phyloP scores from a whole-genome alignment of 2,888 invertebrate species.

The Xestobium rufovillosum region DNA sequence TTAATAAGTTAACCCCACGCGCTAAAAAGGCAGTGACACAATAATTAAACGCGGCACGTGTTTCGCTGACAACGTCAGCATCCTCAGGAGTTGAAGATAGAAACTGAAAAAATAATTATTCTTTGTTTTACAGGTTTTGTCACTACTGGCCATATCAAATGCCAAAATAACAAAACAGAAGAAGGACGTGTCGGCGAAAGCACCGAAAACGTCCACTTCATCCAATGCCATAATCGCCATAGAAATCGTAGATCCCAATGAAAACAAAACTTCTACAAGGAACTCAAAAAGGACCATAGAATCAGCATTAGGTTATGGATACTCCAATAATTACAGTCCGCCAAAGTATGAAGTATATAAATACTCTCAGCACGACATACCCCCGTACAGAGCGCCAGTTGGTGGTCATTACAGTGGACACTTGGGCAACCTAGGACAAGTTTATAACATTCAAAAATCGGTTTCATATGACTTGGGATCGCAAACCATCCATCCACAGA shows the following conservation, averaged over 20 bases:
- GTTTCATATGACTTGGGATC: slow-evolving; percentile 30
- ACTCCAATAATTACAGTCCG: slow-evolving; percentile 41
- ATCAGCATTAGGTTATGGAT: slow-evolving; percentile 63
- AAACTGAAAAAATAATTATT: too few species aligned
- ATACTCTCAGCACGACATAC: slow-evolving; percentile 61
- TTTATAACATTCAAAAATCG: slow-evolving; percentile 31
- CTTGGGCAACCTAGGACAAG: slow-evolving; percentile 10
- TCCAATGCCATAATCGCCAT: slow-evolving; percentile 55
- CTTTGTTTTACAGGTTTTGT: too few species aligned
- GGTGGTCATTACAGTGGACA: slow-evolving; percentile 17
- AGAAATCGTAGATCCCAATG: slow-evolving; percentile 52
- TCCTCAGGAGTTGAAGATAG: too few species aligned
- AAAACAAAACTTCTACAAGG: slow-evolving; percentile 35
- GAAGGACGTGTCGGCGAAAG: too few species aligned
- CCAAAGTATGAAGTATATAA: slow-evolving; percentile 60
- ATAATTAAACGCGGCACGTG: too few species aligned
- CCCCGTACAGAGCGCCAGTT: slow-evolving; percentile 32
- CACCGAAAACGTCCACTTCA: slow-evolving; percentile 21
- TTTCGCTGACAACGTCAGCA: too few species aligned
- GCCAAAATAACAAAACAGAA: too few species aligned
- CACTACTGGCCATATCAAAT: too few species aligned
- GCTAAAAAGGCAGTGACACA: too few species aligned
- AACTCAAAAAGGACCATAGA: slow-evolving; percentile 66
- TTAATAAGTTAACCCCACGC: too few species aligned
- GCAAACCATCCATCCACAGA: slow-evolving; percentile 9